A percentile compares a stretch with the other conserved stretches of the same genome.
Conservation (phyloP, 1,140 invertebrate species). For the Ostrea edulis region DNA sequence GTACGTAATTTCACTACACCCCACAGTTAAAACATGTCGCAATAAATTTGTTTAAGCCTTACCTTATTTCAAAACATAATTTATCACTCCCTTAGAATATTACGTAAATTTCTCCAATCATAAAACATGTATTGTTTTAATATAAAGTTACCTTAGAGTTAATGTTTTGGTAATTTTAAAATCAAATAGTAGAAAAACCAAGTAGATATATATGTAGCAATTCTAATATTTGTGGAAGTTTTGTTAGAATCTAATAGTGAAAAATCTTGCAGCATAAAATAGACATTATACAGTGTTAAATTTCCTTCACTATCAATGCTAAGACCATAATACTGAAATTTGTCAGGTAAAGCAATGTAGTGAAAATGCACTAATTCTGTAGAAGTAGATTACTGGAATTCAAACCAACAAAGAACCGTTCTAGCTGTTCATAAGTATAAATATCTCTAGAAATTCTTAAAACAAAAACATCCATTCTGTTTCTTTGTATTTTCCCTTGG, state of each 20-base stretch:
- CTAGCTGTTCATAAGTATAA: slow-evolving; percentile 5
- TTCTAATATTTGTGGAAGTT: not conserved
- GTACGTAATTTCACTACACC: not conserved
- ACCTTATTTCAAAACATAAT: too few species aligned
- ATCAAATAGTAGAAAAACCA: too few species aligned
- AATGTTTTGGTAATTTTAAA: too few species aligned
- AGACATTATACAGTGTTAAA: not conserved
- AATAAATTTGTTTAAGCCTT: too few species aligned
- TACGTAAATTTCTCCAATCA: too few species aligned
- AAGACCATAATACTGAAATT: not conserved
- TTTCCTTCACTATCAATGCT: not conserved
- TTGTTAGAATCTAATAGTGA: not conserved
- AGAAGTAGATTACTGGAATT: not conserved
- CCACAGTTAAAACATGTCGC: not conserved
- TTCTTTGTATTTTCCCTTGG: not conserved
- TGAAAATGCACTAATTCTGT: not conserved
- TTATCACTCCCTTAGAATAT: too few species aligned
- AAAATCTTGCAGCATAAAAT: not conserved
- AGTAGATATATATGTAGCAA: too few species aligned
- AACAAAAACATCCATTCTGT: not conserved
- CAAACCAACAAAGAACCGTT: not conserved
- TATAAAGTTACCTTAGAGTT: too few species aligned
- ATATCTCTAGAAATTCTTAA: not conserved
- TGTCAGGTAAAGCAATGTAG: not conserved
- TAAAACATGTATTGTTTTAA: too few species aligned